phyloP scores from a whole-genome alignment of 1,140 invertebrate genomes.

The Drosophila santomea region DNA sequence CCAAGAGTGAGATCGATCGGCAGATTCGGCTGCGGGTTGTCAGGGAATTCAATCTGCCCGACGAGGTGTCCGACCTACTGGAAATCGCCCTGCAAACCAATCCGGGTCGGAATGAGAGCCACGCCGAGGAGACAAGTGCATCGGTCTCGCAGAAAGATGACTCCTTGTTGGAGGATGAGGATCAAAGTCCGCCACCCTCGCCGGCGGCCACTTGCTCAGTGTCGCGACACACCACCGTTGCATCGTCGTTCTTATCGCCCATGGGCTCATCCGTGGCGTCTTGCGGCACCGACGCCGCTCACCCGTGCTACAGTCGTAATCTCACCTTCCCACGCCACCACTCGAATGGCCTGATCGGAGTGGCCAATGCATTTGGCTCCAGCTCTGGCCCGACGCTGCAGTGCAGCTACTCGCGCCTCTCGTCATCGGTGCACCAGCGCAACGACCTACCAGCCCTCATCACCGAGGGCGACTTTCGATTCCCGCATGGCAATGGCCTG shows the following conservation, averaged over 20 bases:
- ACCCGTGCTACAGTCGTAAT: constrained; percentile 85
- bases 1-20: constrained; percentile 90
- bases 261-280: neutral
- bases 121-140: constrained; percentile 37
- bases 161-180: constrained; percentile 61
- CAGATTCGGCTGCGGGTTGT: constrained; percentile 95
- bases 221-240: constrained; percentile 46
- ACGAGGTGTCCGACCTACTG: constrained; percentile 94
- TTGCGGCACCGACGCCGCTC: constrained; percentile 25
- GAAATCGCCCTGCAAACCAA: constrained; percentile 85
- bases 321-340: constrained; percentile 88
- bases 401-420: constrained; percentile 68
- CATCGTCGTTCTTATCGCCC: constrained; percentile 43
- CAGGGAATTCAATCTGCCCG: constrained; percentile 96
- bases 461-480: constrained; percentile 87
- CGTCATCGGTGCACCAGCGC: constrained; percentile 76
- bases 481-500: constrained; percentile 69
- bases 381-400: constrained; percentile 47
- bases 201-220: constrained; percentile 69
- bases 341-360: constrained; percentile 64
- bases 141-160: constrained; percentile 46
- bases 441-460: constrained; percentile 88
- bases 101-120: constrained; percentile 24
- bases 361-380: constrained; percentile 49
- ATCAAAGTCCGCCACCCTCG: constrained; percentile 78